Base-by-base conservation (phyloP, 2,888 invertebrate genomes). In the Schizotus pectinicornis region DNA sequence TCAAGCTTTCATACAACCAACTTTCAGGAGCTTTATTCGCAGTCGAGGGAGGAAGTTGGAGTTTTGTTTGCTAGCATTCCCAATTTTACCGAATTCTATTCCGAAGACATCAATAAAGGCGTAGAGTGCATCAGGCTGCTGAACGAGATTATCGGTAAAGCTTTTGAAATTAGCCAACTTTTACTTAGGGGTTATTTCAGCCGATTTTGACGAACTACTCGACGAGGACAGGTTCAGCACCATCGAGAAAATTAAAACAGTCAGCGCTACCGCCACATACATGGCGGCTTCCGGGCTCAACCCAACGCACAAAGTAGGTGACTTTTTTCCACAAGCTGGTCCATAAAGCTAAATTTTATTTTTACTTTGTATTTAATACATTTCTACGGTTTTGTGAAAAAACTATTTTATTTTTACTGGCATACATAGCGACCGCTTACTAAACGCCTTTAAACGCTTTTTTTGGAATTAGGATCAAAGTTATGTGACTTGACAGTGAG, bases 31-130 rank as follows among this genome's bases (percentile, higher is more conserved):
- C 80, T 92, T 59, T 92, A 91, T 75, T 90, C 92, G 0, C 91
- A 92, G 74, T 88, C 90, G 66, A 88, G 93, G 53, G 89, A 91
- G 65, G 89, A 90, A 77, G 94, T 93, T 6, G 96, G 96, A 37
- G 95, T 98, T 1, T 91, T 98, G 88, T 99, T 99, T 81, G 98
- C 97, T 6, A 95, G 96, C 51, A 97, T 98, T 69, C 94, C 98
- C 2, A 98, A 98, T 82, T 98, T 98, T 80, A 92, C 95, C 63
- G 96, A 98, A 80, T 98, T 98, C 81, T 99, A 98, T 82, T 95
- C 95, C 0, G 98, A 98, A 80, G 94, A 94, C 76, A 92, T 92
- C 39, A 96, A 98, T 82, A 96, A 97, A 78, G 98, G 98, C 11
- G 93, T 98, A 75, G 98, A 98, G 77, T 98, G 98, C 81, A 95